phyloP scores from a whole-genome alignment of 2,888 invertebrate species.

The Chrysodeixis includens region DNA sequence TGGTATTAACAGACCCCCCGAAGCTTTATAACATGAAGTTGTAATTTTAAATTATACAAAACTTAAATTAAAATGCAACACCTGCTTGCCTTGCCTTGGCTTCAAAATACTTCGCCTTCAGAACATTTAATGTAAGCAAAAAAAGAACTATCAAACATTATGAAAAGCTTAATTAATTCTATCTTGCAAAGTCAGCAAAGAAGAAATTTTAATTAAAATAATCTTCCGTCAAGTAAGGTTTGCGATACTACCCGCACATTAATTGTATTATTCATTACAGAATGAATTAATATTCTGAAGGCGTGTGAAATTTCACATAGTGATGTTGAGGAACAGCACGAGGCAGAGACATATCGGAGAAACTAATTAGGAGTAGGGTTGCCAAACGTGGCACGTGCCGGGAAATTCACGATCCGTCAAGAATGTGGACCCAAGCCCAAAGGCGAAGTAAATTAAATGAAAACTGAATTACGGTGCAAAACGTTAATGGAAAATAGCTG shows the following conservation, averaged over 20 bases:
- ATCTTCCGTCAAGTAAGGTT: constrained; percentile 30
- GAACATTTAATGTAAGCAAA: constrained; percentile 18
- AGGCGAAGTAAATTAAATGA: background rate
- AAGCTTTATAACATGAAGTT: background rate
- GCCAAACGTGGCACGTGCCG: constrained; percentile 12
- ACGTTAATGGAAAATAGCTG: background rate
- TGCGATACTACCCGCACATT: constrained; percentile 32
- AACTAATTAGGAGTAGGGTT: constrained; percentile 47
- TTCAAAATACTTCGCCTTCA: background rate
- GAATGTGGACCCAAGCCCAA: background rate
- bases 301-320: constrained; percentile 51
- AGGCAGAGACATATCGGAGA: constrained; percentile 36
- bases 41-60: background rate
- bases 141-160: constrained; percentile 14
- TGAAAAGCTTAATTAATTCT: constrained; percentile 15
- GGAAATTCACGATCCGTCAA: constrained; percentile 11
- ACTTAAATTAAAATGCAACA: background rate
- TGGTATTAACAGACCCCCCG: no score
- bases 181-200: constrained; percentile 19
- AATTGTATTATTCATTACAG: constrained; percentile 49
- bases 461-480: background rate
- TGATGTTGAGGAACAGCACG: constrained; percentile 39
- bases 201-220: constrained; percentile 45
- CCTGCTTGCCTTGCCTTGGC: background rate
- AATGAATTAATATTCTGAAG: constrained; percentile 50